Conservation (phyloP, 2,888 invertebrate species). For the Escarpia spicata region DNA sequence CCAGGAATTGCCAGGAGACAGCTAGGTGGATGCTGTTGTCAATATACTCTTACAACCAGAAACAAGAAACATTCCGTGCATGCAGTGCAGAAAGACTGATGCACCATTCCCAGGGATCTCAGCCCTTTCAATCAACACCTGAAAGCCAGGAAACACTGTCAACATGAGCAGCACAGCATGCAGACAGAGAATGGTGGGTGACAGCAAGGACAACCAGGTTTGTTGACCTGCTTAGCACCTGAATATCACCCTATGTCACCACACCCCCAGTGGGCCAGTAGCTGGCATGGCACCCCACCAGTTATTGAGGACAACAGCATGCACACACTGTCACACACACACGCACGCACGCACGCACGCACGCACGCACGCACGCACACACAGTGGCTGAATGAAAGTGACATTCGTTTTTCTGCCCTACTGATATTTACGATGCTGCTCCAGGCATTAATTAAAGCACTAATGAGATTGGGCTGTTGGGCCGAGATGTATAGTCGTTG, state of each 20-base stretch:
- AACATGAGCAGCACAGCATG: not conserved
- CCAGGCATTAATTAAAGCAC: not conserved
- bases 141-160: conserved; percentile 4
- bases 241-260: not conserved
- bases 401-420: not conserved
- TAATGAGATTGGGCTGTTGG: not conserved
- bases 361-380: not conserved
- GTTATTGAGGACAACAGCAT: not conserved
- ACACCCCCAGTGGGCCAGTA: not conserved
- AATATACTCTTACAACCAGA: too few species aligned
- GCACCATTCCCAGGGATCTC: not conserved
- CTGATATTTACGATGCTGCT: not conserved
- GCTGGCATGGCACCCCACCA: not conserved
- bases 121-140: not conserved
- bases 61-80: not conserved
- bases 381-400: not conserved
- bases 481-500: not conserved
- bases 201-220: not conserved
- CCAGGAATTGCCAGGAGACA: not conserved
- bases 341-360: not conserved
- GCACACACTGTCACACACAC: too few species aligned
- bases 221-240: not conserved
- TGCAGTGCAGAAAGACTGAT: not conserved
- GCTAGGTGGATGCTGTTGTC: not conserved
- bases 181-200: not conserved